These are phyloP conservation scores for Characodon lateralis DNA, from an alignment of 2,797 vertebrate genomes.

Conservation along the genomic window DNA sequence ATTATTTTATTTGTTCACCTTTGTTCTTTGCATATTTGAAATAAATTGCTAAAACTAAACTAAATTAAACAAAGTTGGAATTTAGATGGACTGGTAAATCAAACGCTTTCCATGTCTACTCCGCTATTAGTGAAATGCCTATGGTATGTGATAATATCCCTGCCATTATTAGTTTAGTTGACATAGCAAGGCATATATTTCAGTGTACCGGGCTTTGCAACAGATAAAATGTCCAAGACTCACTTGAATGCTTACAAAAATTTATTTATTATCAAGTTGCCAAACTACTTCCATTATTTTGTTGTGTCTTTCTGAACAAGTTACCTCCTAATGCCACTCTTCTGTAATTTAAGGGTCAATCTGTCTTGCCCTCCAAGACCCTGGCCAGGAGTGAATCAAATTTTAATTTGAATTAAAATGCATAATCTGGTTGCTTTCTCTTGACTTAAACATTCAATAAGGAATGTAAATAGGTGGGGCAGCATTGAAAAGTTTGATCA, in stretches of 20 bases:
- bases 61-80: neutral
- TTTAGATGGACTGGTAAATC: neutral
- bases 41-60: too few relatives aligned
- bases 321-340: neutral
- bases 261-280: too few relatives aligned
- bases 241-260: neutral
- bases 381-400: neutral
- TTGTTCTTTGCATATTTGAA: too few relatives aligned
- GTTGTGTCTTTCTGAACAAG: neutral
- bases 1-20: too few relatives aligned
- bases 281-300: neutral
- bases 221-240: neutral
- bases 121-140: neutral
- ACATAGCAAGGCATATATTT: neutral
- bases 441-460: neutral
- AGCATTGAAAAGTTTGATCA: neutral
- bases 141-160: neutral
- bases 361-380: neutral
- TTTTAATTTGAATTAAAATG: neutral
- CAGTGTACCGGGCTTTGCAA: neutral
- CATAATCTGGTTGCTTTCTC: too few relatives aligned
- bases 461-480: neutral
- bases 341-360: neutral
- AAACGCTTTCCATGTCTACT: neutral
- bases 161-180: neutral